These are phyloP conservation scores for Subacronicta megacephala DNA, from an alignment of 2,888 invertebrate genomes.

Conservation along the genomic window DNA sequence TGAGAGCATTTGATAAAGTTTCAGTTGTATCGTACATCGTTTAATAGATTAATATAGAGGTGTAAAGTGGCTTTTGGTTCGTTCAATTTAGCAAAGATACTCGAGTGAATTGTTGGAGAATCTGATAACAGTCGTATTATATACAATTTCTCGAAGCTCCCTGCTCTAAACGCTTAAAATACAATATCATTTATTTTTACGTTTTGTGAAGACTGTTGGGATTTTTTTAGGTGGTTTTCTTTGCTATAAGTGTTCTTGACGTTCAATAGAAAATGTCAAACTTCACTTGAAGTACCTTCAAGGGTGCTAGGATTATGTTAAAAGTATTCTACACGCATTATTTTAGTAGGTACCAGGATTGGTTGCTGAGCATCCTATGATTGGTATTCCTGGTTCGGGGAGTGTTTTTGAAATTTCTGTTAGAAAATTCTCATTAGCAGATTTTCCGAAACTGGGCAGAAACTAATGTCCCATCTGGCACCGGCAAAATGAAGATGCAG, in stretches of 20 bases:
- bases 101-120: slow-evolving; percentile 11
- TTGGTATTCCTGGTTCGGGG: no score
- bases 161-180: slow-evolving; percentile 16
- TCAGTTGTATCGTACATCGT: slow-evolving; percentile 11
- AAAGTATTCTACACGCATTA: no score
- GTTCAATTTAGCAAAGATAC: slow-evolving; percentile 26
- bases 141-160: not conserved
- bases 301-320: not conserved
- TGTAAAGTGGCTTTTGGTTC: slow-evolving; percentile 30
- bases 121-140: slow-evolving; percentile 17
- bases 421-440: no score
- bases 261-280: not conserved
- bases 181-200: slow-evolving; percentile 11
- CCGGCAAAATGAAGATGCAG: no score
- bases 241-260: not conserved
- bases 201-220: slow-evolving; percentile 7
- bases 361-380: no score
- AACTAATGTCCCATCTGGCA: no score
- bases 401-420: no score
- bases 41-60: slow-evolving; percentile 25
- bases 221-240: slow-evolving; percentile 15
- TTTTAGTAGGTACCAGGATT: no score
- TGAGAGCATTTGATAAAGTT: slow-evolving; percentile 25
- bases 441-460: no score
- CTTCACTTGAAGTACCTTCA: slow-evolving; percentile 2